Base-by-base conservation (phyloP, 2,113 vertebrate genomes). In the Mormyrus iriodes region DNA sequence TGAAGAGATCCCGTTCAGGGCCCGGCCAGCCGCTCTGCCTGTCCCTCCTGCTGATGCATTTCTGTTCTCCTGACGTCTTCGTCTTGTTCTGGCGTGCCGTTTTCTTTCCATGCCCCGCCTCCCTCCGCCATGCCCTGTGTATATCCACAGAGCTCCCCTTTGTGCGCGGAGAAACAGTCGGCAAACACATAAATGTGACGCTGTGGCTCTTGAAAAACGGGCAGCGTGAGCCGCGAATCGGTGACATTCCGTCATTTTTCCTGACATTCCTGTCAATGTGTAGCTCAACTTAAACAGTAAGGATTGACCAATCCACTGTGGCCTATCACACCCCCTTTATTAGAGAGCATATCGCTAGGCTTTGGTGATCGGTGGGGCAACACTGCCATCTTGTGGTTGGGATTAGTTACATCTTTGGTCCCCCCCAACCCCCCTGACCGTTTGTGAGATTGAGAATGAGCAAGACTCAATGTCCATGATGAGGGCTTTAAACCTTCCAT, bases 351-450 rank as follows among this genome's bases (percentile, higher is more conserved):
- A 4, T 15, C 53, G 21, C 5, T 24, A 21, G 19, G 51, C 79
- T n/a, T 4, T 53, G 13, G 12, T 12, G 27, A 55, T 55, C 4
- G 48, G 89, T 94, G 91, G 91, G 90, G 88, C 95, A 95, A 96
- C 95, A 96, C 94, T 96, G 95, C 96, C 96, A 96, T 95, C 96
- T 96, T 96, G 95, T 93, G 94, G 94, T 92, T 84, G 39, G 87
- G 53, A 61, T 4, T 4, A 13, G 3, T 61, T 35, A 24, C 46
- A 0, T 49, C 2, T 19, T 27, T 27, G 9, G 4, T 4, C 52
- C 21, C 46, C 61, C 15, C 35, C 89, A 12, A 35, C 89, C 87
- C 88, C 53, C 61, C 91, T 88, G 10, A 39, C 51, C 49, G 49
- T 83, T 69, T 82, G 88, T 88, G 24, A 90, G 91, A 93, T 93